phyloP scores from a whole-genome alignment of 1,140 invertebrate species.

The Halotydeus destructor region DNA sequence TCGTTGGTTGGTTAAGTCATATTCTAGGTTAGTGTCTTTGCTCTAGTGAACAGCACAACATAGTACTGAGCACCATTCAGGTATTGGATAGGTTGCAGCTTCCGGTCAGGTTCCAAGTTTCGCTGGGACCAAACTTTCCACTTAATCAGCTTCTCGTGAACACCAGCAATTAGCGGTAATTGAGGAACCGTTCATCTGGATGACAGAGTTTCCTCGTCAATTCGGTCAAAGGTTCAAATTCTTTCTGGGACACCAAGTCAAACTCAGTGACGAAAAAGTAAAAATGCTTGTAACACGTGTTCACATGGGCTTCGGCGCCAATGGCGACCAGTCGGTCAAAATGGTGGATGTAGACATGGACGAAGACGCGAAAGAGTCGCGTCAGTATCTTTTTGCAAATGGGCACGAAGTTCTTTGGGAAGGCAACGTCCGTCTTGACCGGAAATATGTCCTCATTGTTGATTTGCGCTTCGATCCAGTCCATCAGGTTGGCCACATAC shows the following conservation, averaged over 20 bases:
- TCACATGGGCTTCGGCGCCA: slow-evolving; percentile 81
- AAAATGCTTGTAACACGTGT: slow-evolving; percentile 91
- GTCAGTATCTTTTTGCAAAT: slow-evolving; percentile 74
- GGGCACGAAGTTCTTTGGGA: slow-evolving; percentile 59
- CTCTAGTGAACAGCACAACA: too few relatives aligned
- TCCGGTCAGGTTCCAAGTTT: too few relatives aligned
- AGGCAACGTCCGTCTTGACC: slow-evolving; percentile 57
- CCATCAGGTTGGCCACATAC: slow-evolving; percentile 72
- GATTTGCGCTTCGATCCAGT: slow-evolving; percentile 81
- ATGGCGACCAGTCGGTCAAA: slow-evolving; percentile 72
- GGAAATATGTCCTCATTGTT: slow-evolving; percentile 75
- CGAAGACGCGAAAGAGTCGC: slow-evolving; percentile 75
- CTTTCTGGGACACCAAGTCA: slow-evolving; percentile 57
- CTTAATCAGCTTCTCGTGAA: too few relatives aligned
- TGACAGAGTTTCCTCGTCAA: not conserved
- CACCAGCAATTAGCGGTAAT: not conserved
- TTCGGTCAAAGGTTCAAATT: slow-evolving; percentile 51
- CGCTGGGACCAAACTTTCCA: too few relatives aligned
- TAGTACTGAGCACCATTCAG: too few relatives aligned
- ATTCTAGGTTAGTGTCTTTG: too few relatives aligned
- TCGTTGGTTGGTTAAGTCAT: too few relatives aligned
- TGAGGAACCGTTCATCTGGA: not conserved
- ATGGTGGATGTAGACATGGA: slow-evolving; percentile 93
- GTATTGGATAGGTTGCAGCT: too few relatives aligned
- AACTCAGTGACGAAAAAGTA: slow-evolving; percentile 85